A percentile compares a stretch with the other conserved stretches of the same genome.
phyloP scores from a whole-genome alignment of 1,140 invertebrate genomes.

The Ceratosolen fusciceps region DNA sequence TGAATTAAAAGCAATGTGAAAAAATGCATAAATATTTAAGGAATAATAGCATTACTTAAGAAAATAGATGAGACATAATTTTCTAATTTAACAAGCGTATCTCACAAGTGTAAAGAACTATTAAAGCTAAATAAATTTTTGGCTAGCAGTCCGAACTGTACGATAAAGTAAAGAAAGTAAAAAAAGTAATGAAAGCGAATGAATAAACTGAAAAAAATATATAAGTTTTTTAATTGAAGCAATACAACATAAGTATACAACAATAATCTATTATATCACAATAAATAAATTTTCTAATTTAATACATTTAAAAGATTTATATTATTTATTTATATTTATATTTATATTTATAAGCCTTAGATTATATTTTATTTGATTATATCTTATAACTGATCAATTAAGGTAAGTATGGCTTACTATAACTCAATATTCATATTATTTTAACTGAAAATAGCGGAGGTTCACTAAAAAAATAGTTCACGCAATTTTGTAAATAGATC shows the following conservation, averaged over 20 bases:
- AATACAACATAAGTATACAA: too few species aligned
- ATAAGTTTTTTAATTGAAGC: too few species aligned
- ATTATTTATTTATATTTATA: neutral
- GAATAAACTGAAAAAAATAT: too few species aligned
- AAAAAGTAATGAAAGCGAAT: constrained; percentile 30
- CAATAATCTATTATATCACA: too few species aligned
- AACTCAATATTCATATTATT: too few species aligned
- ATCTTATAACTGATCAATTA: too few species aligned
- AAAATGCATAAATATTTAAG: neutral
- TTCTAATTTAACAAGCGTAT: constrained; percentile 66
- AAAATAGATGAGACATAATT: constrained; percentile 41
- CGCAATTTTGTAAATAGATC: too few species aligned
- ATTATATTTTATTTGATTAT: too few species aligned
- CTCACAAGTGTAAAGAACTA: constrained; percentile 66
- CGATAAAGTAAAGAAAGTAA: constrained; percentile 31
- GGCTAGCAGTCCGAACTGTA: constrained; percentile 53
- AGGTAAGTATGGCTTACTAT: too few species aligned
- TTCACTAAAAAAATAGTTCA: too few species aligned
- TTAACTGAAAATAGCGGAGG: too few species aligned
- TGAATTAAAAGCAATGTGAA: neutral
- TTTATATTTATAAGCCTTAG: neutral
- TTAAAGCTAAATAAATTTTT: constrained; percentile 67
- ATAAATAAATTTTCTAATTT: constrained; percentile 46
- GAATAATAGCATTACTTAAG: neutral
- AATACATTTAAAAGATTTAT: too few species aligned